Evolutionary conservation across 2,113 vertebrate genomes (phyloP), one percentile per base, ranked within the genome.

Genomic region (Psittacus erithacus): DNA sequence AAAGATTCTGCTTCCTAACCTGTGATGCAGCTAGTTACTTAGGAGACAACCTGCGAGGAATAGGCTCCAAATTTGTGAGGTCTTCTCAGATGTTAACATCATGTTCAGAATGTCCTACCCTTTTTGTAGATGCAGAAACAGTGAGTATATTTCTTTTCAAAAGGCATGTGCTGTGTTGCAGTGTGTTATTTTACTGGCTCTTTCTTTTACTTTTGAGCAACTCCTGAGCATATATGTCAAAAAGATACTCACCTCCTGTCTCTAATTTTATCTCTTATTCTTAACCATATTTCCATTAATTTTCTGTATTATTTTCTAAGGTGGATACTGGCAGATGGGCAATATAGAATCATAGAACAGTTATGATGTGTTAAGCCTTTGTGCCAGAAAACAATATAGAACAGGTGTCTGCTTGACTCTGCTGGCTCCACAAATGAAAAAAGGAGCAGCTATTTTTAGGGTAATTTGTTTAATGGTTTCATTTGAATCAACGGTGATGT

Each of bases 71-170:
- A 97, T 99, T 99, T 94, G 98, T 99, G 88, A 98, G 98, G 93
- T 99, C 99, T n/a, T 99, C 99, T 38, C 99, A 99, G 94, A 99
- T 99, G 98, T 96, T 99, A 63, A 99, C 99, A 28, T 98, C 98
- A 15, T 99, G 99, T 94, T 99, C 99, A 3, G 99, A 99, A 84
- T 99, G 99, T 90, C 99, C 99, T 5, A 99, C 99, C 0, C 98
- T 99, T 79, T 99, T 99, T 65, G 98, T 99, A 67, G 99, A 99
- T 87, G 99, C 99, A 4, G 99, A 99, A 97, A 99, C 99, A 1
- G 99, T 99, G 94, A 99, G 99, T 98, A 95, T 89, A 75, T 63
- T 81, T 49, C 27, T 84, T 85, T 89, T 89, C 38, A 52, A 90
- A 73, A 71, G 22, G 8, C n/a, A 23, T 18, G 17, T 62, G 7